phyloP scores from a whole-genome alignment of 2,888 invertebrate species.

The Leucophenga montana region DNA sequence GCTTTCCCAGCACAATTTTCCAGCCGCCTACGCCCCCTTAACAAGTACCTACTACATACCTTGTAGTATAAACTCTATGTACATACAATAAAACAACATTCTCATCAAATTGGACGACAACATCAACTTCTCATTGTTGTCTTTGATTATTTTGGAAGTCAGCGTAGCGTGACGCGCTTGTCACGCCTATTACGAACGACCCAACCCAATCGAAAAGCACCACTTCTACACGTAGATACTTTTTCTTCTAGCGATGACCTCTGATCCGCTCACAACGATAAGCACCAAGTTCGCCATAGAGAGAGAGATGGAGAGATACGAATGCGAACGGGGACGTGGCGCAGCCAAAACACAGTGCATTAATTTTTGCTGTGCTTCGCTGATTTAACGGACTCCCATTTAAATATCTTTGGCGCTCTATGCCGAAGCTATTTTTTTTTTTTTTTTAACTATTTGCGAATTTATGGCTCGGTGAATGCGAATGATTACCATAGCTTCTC shows the following conservation, averaged over 20 bases:
- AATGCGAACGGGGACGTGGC: too few species aligned
- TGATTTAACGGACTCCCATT: constrained; percentile 26
- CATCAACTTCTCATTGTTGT: constrained; percentile 42
- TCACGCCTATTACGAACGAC: constrained; percentile 60
- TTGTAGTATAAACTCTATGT: constrained; percentile 61
- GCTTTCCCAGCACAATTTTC: constrained; percentile 1
- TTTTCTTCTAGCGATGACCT: constrained; percentile 27
- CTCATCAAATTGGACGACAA: constrained; percentile 52
- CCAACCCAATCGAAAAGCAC: constrained; percentile 2
- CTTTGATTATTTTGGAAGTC: constrained; percentile 65
- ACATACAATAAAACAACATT: constrained; percentile 48
- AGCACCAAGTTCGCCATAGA: constrained; percentile 39
- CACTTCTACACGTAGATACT: neutral
- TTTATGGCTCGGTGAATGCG: constrained; percentile 20
- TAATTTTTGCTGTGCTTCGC: constrained; percentile 40
- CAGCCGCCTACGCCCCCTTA: constrained; percentile 7
- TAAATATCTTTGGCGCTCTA: constrained; percentile 16
- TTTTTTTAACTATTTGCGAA: constrained; percentile 12
- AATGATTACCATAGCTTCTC: neutral
- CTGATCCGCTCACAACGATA: constrained; percentile 48
- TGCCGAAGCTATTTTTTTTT: too few species aligned
- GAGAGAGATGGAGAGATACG: too few species aligned
- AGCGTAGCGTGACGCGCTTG: constrained; percentile 64
- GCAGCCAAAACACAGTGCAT: constrained; percentile 28
- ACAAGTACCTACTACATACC: constrained; percentile 48